Percentiles rank a stretch among this genome's conserved stretches.
phyloP scores from a whole-genome alignment of 1,140 invertebrate genomes.

The Chironomus striatipennis region DNA sequence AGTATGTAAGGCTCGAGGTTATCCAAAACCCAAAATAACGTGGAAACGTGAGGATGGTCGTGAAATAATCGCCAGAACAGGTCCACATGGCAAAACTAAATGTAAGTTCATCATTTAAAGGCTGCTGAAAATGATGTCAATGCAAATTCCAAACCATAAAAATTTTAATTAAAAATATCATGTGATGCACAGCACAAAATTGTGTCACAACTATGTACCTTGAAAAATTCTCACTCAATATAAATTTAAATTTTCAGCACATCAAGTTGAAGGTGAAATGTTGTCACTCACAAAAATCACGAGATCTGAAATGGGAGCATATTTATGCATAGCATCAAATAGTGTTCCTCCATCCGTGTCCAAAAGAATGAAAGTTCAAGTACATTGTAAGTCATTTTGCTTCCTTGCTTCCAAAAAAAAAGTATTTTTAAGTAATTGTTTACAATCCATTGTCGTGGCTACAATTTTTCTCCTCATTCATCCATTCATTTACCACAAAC shows the following conservation, averaged over 20 bases:
- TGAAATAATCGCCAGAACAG: slow-evolving; percentile 65
- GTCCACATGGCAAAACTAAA: slow-evolving; percentile 58
- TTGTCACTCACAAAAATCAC: slow-evolving; percentile 69
- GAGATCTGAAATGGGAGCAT: slow-evolving; percentile 76
- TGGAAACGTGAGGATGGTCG: slow-evolving; percentile 82
- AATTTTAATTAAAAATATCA: too few relatives aligned
- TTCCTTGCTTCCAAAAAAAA: too few relatives aligned
- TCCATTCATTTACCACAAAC: too few relatives aligned
- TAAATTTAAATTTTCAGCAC: slow-evolving; percentile 41
- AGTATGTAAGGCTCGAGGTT: slow-evolving; percentile 74
- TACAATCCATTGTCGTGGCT: too few relatives aligned
- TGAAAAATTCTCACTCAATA: too few relatives aligned
- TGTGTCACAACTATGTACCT: too few relatives aligned
- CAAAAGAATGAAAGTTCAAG: slow-evolving; percentile 70
- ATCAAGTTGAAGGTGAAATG: slow-evolving; percentile 62
- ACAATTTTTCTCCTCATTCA: too few relatives aligned
- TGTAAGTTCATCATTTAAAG: slow-evolving; percentile 42
- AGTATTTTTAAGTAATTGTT: background rate
- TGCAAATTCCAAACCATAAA: too few relatives aligned
- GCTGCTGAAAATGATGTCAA: too few relatives aligned
- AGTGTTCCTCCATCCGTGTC: slow-evolving; percentile 32
- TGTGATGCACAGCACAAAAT: too few relatives aligned
- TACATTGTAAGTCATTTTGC: slow-evolving; percentile 87
- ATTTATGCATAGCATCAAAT: slow-evolving; percentile 67
- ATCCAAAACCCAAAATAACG: slow-evolving; percentile 71